Conservation (phyloP, 2,113 vertebrate genomes). For the Corythornis madagascariensis region DNA sequence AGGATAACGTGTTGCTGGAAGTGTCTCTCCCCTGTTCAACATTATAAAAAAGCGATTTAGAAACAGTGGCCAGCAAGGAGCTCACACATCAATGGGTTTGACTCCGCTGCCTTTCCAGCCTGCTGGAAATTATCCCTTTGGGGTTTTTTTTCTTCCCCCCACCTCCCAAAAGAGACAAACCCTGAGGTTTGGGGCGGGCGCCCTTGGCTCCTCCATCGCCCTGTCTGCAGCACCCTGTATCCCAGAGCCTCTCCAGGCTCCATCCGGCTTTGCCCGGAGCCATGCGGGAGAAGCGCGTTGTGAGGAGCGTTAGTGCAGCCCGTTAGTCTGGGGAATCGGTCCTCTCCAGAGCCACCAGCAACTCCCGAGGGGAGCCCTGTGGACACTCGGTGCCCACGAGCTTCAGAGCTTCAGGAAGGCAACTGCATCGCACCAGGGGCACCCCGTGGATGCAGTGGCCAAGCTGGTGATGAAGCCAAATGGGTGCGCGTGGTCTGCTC, state of each 20-base stretch:
- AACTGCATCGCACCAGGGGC: accelerated
- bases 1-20: slow-evolving; percentile 88
- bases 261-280: neutral
- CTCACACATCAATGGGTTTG: neutral
- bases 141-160: neutral
- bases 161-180: neutral
- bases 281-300: neutral
- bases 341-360: neutral
- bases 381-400: accelerated
- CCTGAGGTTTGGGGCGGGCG: neutral
- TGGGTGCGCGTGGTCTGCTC: neutral
- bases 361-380: accelerated
- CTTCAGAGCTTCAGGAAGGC: neutral
- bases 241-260: neutral
- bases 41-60: slow-evolving; percentile 89
- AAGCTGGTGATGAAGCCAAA: neutral
- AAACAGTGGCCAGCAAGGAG: slow-evolving; percentile 69
- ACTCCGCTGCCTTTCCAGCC: slow-evolving; percentile 22
- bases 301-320: slow-evolving; percentile 48
- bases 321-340: neutral
- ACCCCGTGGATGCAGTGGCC: neutral
- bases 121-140: neutral
- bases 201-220: neutral
- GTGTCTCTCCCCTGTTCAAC: slow-evolving; percentile 95
- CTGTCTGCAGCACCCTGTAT: neutral